These are phyloP conservation scores for Hydriomena furcata DNA, from an alignment of 2,888 invertebrate genomes.

Conservation along the genomic window DNA sequence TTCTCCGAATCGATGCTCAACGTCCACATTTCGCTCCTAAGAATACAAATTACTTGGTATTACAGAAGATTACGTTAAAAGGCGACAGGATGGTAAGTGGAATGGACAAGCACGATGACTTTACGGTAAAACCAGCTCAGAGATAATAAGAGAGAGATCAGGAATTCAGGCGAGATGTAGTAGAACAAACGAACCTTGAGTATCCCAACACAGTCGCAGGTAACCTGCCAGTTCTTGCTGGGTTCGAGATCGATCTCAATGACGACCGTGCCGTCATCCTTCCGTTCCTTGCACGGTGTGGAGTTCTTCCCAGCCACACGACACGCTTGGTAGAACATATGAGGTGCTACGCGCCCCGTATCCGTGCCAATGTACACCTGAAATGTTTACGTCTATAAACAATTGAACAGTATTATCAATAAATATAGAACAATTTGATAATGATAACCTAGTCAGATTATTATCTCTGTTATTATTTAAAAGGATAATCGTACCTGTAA, in stretches of 20 bases:
- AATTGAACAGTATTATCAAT: not conserved
- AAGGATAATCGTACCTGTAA: slow-evolving; percentile 86
- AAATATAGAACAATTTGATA: slow-evolving; percentile 3
- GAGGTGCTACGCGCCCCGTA: slow-evolving; percentile 94
- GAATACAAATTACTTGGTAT: not conserved
- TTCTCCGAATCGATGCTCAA: slow-evolving; percentile 91
- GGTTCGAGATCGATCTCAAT: slow-evolving; percentile 97
- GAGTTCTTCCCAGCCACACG: slow-evolving; percentile 98
- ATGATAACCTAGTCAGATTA: slow-evolving; percentile 6
- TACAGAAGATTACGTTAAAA: too few relatives aligned
- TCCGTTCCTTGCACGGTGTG: slow-evolving; percentile 94
- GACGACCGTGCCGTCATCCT: slow-evolving; percentile 96
- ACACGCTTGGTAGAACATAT: slow-evolving; percentile 99
- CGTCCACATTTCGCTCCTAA: slow-evolving; percentile 96
- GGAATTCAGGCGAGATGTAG: too few relatives aligned
- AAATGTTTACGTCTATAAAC: not conserved
- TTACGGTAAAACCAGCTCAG: too few relatives aligned
- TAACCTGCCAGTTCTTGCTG: slow-evolving; percentile 94
- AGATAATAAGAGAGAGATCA: too few relatives aligned
- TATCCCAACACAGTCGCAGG: slow-evolving; percentile 98
- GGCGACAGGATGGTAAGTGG: too few relatives aligned
- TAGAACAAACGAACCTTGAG: slow-evolving; percentile 87
- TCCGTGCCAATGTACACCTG: slow-evolving; percentile 96
- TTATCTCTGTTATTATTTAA: not conserved
- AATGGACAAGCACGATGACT: too few relatives aligned